These are phyloP conservation scores for Chiroxiphia lanceolata DNA, from an alignment of 2,797 vertebrate genomes.

Conservation along the genomic window DNA sequence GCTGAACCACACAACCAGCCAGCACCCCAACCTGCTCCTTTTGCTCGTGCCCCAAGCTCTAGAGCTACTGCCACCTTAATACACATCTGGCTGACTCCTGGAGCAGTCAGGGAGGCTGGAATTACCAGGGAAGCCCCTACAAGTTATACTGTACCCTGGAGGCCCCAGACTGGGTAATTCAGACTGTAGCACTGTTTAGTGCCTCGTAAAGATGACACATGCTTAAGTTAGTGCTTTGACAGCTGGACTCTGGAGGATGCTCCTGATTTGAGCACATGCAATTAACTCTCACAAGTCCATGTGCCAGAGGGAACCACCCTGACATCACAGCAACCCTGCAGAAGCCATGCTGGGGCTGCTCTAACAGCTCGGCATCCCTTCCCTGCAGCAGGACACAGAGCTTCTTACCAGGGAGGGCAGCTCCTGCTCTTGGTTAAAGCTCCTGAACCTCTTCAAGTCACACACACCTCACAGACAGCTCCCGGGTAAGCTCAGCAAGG, in stretches of 20 bases:
- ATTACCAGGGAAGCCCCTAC: background rate
- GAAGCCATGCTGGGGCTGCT: background rate
- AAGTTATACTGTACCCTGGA: background rate
- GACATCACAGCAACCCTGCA: background rate
- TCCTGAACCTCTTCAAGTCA: background rate
- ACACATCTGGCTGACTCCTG: background rate
- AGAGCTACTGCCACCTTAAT: background rate
- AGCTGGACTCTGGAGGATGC: background rate
- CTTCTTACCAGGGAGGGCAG: background rate
- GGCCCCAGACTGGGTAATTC: background rate
- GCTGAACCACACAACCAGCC: background rate
- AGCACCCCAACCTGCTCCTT: background rate
- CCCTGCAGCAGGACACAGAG: background rate
- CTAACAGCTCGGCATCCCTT: background rate
- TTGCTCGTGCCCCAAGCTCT: background rate
- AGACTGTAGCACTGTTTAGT: background rate
- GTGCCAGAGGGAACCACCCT: background rate
- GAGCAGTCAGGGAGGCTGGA: background rate
- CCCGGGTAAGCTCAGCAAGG: background rate
- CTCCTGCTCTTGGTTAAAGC: background rate
- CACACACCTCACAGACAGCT: background rate
- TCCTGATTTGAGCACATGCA: background rate
- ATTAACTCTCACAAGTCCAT: background rate
- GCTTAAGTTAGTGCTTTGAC: background rate
- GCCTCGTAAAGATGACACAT: background rate